phyloP scores from a whole-genome alignment of 2,797 vertebrate species.

The Alfaro cultratus region DNA sequence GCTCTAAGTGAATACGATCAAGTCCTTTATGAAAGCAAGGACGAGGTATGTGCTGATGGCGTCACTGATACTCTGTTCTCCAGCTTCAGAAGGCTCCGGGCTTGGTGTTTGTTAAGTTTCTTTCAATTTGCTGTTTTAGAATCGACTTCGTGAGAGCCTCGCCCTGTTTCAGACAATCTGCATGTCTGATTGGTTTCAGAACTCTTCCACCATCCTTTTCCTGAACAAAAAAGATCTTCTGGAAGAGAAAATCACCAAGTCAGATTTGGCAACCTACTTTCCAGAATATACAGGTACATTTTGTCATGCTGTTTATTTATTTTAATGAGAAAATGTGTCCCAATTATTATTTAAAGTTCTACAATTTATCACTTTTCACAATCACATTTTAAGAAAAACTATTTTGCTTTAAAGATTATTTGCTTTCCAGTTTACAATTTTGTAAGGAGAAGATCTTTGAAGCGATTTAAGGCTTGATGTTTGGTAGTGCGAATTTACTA shows the following conservation, averaged over 20 bases:
- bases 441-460: not conserved
- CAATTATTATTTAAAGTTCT: not conserved
- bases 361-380: not conserved
- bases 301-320: not conserved
- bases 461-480: not conserved
- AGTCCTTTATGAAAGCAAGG: constrained; percentile 83
- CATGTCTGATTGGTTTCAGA: constrained; percentile 84
- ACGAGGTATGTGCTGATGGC: constrained; percentile 76
- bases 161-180: constrained; percentile 90
- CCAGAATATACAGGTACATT: constrained; percentile 83
- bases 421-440: not conserved
- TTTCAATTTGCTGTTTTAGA: constrained; percentile 69
- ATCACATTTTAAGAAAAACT: not conserved
- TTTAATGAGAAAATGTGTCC: not conserved
- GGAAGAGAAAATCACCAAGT: constrained; percentile 87
- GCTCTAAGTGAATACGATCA: constrained; percentile 93
- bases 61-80: not conserved
- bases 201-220: constrained; percentile 89
- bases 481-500: not conserved
- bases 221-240: constrained; percentile 92
- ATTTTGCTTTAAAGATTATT: not conserved
- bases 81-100: not conserved
- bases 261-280: constrained; percentile 87
- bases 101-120: not conserved
- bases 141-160: constrained; percentile 88